Base-by-base conservation (phyloP, 2,888 invertebrate genomes). In the Zaprionus obscuricornis region DNA sequence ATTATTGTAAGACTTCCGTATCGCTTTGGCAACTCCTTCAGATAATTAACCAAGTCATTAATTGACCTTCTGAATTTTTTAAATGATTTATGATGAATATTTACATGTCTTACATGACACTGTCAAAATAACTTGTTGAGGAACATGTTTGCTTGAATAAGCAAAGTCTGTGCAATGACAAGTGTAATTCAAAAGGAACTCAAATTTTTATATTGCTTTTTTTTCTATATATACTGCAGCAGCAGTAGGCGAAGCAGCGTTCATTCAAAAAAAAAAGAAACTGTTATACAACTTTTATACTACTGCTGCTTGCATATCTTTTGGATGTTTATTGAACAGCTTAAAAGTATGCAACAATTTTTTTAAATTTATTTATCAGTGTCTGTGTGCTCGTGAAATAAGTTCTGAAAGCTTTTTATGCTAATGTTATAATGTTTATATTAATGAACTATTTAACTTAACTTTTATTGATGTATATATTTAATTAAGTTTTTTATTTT, bases 1-100 rank as follows among this genome's bases (percentile, higher is more conserved):
- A 24, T 36, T n/a, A 14, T n/a, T 56, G 55, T 52, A 52, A 60
- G 27, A 66, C 70, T 69, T 68, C 66, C 66, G 66, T 50, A 17
- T n/a, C n/a, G n/a, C n/a, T n/a, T n/a, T 49, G 62, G 22, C 5
- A 29, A 45, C 55, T 66, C 68, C 51, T 55, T 55, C 26, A 39
- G 18, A 24, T 40, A 22, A 60, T 55, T 58, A 33, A 18, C 0
- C 6, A 2, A 39, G 27, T 11, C 13, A 27, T 31, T 17, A 33
- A 33, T 33, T 33, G 60, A 55, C 60, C 45, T 69, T 69, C 29
- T 10, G 36, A 3, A 6, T 47, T 6, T n/a, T n/a, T n/a, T n/a
- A n/a, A n/a, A n/a, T 3, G 18, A 24, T 10, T 29, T 39, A 20
- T 46, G 13, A 54, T 52, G 39, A 60, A 65, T 65, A 16, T 39